Evolutionary conservation across 2,888 invertebrate genomes (phyloP).

Genomic region (Sphinx pinastri): DNA sequence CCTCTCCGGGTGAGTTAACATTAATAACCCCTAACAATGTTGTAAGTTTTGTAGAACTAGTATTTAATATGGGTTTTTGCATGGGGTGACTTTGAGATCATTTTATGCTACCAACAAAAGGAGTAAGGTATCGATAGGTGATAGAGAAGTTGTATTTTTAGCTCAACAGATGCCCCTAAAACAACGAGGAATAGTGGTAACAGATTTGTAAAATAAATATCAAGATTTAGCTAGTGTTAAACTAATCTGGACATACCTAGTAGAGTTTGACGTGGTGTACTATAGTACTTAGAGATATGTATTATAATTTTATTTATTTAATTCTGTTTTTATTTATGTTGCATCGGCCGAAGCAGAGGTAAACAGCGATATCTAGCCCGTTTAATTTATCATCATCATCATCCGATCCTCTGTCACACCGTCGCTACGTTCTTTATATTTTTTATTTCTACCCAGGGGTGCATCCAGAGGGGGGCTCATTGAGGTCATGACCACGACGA

Average conservation of each 20-base stretch:
- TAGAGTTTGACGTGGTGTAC: slow-evolving; percentile 15
- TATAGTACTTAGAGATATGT: slow-evolving; percentile 30
- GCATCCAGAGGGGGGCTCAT: no score
- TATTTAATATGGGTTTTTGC: slow-evolving; percentile 21
- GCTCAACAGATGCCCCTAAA: slow-evolving; percentile 6
- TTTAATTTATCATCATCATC: slow-evolving; percentile 61
- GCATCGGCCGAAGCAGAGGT: slow-evolving; percentile 80
- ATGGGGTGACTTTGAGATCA: slow-evolving; percentile 10
- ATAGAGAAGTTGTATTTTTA: neutral
- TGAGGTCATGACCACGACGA: no score
- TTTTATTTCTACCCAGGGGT: slow-evolving; percentile 19
- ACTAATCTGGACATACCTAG: neutral
- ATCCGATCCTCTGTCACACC: slow-evolving; percentile 52
- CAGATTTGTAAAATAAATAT: neutral
- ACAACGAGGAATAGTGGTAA: neutral
- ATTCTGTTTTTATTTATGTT: slow-evolving; percentile 62
- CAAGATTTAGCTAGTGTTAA: neutral
- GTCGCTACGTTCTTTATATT: slow-evolving; percentile 36
- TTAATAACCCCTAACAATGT: neutral
- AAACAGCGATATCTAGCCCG: slow-evolving; percentile 57
- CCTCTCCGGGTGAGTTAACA: slow-evolving; percentile 68
- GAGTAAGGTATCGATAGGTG: neutral
- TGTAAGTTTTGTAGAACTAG: slow-evolving; percentile 1
- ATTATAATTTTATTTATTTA: slow-evolving; percentile 49
- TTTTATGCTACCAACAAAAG: slow-evolving; percentile 6